Evolutionary conservation across 1,140 invertebrate genomes (phyloP).

Genomic region (Psix sp.): DNA sequence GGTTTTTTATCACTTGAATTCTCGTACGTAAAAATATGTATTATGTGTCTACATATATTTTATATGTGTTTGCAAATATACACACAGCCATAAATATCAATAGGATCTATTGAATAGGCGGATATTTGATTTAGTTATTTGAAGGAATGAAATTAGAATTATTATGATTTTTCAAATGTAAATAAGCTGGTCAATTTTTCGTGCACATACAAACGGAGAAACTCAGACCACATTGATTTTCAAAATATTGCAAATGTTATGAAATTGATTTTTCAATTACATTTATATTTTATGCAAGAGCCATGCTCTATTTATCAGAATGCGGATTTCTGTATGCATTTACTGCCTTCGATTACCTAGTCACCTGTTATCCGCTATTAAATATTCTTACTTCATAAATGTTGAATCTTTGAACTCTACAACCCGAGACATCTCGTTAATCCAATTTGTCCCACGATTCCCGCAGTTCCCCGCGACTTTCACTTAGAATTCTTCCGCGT

Average conservation of each 20-base stretch:
- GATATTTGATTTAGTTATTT: no score
- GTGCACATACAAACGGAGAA: conserved; percentile 13
- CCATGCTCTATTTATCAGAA: conserved; percentile 22
- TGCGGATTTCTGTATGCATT: conserved; percentile 9
- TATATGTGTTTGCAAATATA: no score
- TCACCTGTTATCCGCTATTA: conserved; percentile 21
- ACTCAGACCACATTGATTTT: conserved; percentile 25
- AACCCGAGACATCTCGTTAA: conserved; percentile 17
- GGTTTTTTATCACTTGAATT: no score
- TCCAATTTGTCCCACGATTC: conserved; percentile 38
- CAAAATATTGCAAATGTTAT: conserved; percentile 44
- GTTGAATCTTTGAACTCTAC: conserved; percentile 10
- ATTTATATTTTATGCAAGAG: conserved; percentile 39
- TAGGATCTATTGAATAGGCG: no score
- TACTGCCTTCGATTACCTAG: conserved; percentile 7
- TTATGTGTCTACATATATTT: no score
- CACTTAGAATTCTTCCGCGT: conserved; percentile 28
- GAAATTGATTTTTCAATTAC: conserved; percentile 42
- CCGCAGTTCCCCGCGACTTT: conserved; percentile 24
- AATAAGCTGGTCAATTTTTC: no score
- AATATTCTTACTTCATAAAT: conserved; percentile 45
- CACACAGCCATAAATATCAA: no score
- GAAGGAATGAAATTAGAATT: no score
- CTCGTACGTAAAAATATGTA: no score
- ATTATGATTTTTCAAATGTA: conserved; percentile 1